Evolutionary conservation across 2,888 invertebrate species (phyloP), one percentile per base, ranked within the genome.

Genomic region (Xylota sylvarum): DNA sequence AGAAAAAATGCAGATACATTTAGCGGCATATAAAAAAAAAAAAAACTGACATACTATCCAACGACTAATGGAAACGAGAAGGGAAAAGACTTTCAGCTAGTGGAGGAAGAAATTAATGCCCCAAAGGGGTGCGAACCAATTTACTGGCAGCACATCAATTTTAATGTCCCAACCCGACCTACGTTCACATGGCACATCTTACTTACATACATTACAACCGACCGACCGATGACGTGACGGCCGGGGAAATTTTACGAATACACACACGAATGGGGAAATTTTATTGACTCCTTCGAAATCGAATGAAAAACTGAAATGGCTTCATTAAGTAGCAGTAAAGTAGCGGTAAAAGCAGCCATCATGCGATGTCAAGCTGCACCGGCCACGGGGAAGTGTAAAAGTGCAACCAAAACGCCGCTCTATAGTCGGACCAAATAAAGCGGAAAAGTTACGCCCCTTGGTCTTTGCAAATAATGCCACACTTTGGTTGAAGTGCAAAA

Each of bases 221-320:
- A n/a, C n/a, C n/a, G n/a, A n/a, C n/a, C n/a, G n/a, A n/a, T n/a
- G n/a, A n/a, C n/a, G n/a, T n/a, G 2, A 10, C 43, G 23, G 7
- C 17, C 27, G 48, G 48, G 48, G 32, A 32, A 37, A 43, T 65
- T 55, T 55, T n/a, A 56, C 43, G 56, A 5, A 10, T 10, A 37
- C 37, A 12, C 12, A 12, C 23, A 37, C 58, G 52, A 30, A 58
- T 17, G 48, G 17, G 67, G 37, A 46, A 37, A 46, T 67, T 77
- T 77, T 67, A 77, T 77, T 67, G 76, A 77, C 76, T 77, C 65
- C 58, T 65, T 77, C 17, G 50, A 19, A 58, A 58, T 67, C 58
- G 58, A 58, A 77, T 77, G 67, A 77, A 77, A 77, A 67, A 77
- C 43, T 67, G 56, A 77, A 77, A 77, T 67, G 76, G 76, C 76